Evolutionary conservation across 1,140 invertebrate genomes (phyloP), one percentile per base, ranked within the genome.

Genomic region (Drosophila repletoides): DNA sequence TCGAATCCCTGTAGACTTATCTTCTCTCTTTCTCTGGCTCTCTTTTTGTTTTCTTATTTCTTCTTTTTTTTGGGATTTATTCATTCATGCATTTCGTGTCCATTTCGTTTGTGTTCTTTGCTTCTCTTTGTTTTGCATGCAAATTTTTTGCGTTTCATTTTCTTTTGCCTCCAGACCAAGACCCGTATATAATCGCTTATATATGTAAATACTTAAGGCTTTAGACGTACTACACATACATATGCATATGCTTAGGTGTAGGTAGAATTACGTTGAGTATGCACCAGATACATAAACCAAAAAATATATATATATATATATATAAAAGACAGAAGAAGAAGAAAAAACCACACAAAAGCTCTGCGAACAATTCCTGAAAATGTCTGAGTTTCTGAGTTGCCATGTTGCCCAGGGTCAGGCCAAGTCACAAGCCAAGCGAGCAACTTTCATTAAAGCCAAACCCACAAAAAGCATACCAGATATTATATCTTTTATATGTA

Each of bases 381-480:
- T 56, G 36, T 59, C 43, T 45, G 48, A 21, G 17, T 21, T 21
- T 21, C 9, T 21, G 10, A 2, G 22, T 19, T 51, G 36, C 26
- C 28, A 38, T 73, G 59, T 71, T 72, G 68, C 68, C 70, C 72
- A 74, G 72, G 72, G 72, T 74, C 72, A 74, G 55, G 60, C 59
- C 61, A 41, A 71, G 71, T 66, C 71, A 71, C 68, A 71, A 71
- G 61, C 48, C 61, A 60, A 53, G 61, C 72, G 53, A 67, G 60
- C 67, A 74, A 74, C 68, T 74, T 74, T 74, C 72, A 74, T 71
- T 72, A 67, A 71, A 73, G 71, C 71, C 71, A 71, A 73, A 66
- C 71, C 71, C 67, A 73, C 67, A 73, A 65, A n/a, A 53, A 53
- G 53, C 60, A 48, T 60, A 36, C 43, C 29, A 64, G 28, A 10